Evolutionary conservation across 2,888 invertebrate species (phyloP).

Genomic region (Linhomoeus sp.): DNA sequence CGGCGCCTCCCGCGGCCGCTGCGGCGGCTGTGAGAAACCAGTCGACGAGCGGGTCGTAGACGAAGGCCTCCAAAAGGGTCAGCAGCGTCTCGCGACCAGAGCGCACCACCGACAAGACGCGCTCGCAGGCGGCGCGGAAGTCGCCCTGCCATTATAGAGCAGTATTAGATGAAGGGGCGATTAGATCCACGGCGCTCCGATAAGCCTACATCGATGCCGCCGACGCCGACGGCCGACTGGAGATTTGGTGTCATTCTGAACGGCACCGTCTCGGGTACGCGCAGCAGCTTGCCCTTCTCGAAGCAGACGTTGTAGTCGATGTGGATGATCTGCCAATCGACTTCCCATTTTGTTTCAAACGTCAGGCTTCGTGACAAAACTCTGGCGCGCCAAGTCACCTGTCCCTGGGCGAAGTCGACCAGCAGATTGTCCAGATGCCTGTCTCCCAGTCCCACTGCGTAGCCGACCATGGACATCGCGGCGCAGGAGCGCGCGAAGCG

Average conservation of each 20-base stretch:
- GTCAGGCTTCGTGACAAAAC: constrained; percentile 73
- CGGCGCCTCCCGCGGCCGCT: neutral
- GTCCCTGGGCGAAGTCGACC: constrained; percentile 76
- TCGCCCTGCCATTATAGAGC: constrained; percentile 49
- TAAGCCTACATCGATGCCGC: constrained; percentile 72
- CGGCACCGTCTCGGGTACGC: constrained; percentile 94
- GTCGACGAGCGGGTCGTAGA: constrained; percentile 90
- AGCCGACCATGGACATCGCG: constrained; percentile 73
- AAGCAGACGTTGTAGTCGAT: constrained; percentile 99
- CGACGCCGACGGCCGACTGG: constrained; percentile 72
- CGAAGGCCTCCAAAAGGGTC: constrained; percentile 82
- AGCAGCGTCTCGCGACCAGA: constrained; percentile 74
- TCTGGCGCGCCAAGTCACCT: constrained; percentile 47
- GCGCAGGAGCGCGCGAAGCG: constrained; percentile 29
- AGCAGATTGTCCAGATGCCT: constrained; percentile 94
- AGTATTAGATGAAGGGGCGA: too few relatives aligned
- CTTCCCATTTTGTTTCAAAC: constrained; percentile 73
- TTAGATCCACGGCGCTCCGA: too few relatives aligned
- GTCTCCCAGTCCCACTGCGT: constrained; percentile 80
- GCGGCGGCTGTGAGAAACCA: constrained; percentile 45
- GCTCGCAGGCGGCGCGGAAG: constrained; percentile 71
- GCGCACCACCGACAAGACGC: constrained; percentile 72
- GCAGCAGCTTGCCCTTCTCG: constrained; percentile 53
- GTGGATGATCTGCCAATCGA: constrained; percentile 68
- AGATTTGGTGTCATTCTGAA: constrained; percentile 92